A percentile compares a stretch with the other conserved stretches of the same genome.
phyloP scores from a whole-genome alignment of 2,113 vertebrate genomes.

The Centropristis striata region DNA sequence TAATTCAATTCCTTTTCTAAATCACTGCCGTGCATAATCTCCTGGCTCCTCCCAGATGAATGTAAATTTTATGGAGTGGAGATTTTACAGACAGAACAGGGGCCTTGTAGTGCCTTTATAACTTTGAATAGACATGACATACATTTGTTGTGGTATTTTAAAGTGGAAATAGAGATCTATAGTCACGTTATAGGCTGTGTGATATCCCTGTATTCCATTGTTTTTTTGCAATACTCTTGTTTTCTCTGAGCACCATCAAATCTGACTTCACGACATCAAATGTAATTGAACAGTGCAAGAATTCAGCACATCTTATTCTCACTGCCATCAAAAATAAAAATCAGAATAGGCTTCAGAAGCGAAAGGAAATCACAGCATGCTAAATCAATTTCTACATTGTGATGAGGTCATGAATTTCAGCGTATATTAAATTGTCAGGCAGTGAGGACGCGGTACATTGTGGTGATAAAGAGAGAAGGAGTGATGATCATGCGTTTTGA shows the following conservation, averaged over 20 bases:
- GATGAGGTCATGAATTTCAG: conserved; percentile 84
- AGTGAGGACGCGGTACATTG: conserved; percentile 63
- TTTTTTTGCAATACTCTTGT: conserved; percentile 57
- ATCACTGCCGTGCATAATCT: conserved; percentile 59
- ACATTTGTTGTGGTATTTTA: conserved; percentile 53
- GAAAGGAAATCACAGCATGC: conserved; percentile 74
- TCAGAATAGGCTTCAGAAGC: conserved; percentile 63
- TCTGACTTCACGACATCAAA: conserved; percentile 60
- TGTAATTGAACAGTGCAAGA: conserved; percentile 56
- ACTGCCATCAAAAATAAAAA: conserved; percentile 67
- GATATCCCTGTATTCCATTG: conserved; percentile 45
- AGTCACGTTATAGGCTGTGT: conserved; percentile 27
- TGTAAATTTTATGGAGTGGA: conserved; percentile 50
- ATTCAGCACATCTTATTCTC: conserved; percentile 67
- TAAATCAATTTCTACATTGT: conserved; percentile 82
- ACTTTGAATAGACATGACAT: conserved; percentile 31
- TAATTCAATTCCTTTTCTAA: conserved; percentile 64
- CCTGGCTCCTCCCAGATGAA: conserved; percentile 49
- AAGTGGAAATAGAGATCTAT: conserved; percentile 41
- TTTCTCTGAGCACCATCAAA: conserved; percentile 61
- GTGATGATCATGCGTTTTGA: conserved; percentile 81
- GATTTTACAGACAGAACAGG: conserved; percentile 31
- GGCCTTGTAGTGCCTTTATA: conserved; percentile 18
- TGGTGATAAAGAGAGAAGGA: conserved; percentile 78
- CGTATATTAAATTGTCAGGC: conserved; percentile 76